Evolutionary conservation across 2,888 invertebrate species (phyloP), one percentile per base, ranked within the genome.

Genomic region (Dynastes maya): DNA sequence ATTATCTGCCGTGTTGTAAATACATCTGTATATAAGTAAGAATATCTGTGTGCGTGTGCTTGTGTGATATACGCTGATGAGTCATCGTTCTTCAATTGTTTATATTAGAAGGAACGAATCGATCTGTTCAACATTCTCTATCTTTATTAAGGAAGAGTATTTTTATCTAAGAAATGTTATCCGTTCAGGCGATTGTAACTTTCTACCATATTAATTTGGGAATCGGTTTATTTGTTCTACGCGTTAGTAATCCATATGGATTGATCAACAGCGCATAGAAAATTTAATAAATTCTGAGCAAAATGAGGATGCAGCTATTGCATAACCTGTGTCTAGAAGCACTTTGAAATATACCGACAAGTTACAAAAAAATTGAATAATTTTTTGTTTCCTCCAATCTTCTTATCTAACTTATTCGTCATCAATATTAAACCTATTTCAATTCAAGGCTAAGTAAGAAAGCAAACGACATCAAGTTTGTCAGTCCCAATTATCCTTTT

Each of bases 21-120:
- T 27, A 49, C 27, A 27, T 29, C 3, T 49, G 51, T 32, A 22
- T 40, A 45, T 22, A 22, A 40, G 16, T 22, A 58, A 16, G 53
- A n/a, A 32, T 29, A 40, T 64, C 16, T 67, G n/a, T 45, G 11
- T 45, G 37, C 37, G 45, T 67, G 65, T 51, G 51, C 9, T 8
- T 51, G 67, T 45, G 67, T 64, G 40, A 58, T 67, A 29, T 63
- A 13, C 29, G 32, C n/a, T 63, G 71, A 72, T 72, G 72, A 72
- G 40, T 72, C 72, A 72, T 72, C 72, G 58, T 72, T 16, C 72
- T 72, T 72, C 58, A 72, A 72, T 72, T 72, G 72, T 72, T 72
- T 72, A 72, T 72, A 72, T 72, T 58, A 58, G 37, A 72, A 37
- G 58, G 40, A 72, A 58, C 58, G 72, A 58, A 72, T 72, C 51